Conservation (phyloP, 2,888 invertebrate genomes). For the Lamproptera curius region DNA sequence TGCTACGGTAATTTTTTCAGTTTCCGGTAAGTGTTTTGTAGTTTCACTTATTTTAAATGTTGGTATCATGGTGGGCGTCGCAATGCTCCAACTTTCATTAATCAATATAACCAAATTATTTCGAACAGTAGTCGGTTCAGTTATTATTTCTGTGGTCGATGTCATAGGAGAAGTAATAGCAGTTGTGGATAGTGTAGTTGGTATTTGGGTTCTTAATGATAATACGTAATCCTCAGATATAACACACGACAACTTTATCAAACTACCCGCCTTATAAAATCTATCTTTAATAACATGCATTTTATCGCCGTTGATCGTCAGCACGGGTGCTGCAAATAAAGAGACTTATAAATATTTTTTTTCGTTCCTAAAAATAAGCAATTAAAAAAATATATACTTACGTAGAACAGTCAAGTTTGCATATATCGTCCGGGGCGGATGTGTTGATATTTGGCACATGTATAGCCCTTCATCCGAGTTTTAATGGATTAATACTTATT, state of each 20-base stretch:
- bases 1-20: constrained; percentile 45
- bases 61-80: constrained; percentile 64
- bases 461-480: constrained; percentile 85
- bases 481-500: constrained; percentile 83
- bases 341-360: not conserved
- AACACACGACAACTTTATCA: constrained; percentile 82
- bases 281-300: constrained; percentile 83
- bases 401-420: constrained; percentile 86
- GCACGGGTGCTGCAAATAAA: constrained; percentile 81
- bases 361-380: constrained; percentile 9
- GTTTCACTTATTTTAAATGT: constrained; percentile 68
- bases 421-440: constrained; percentile 86
- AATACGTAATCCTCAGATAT: constrained; percentile 65
- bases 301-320: constrained; percentile 84
- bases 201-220: constrained; percentile 47
- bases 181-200: constrained; percentile 42
- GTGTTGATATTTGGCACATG: constrained; percentile 90
- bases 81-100: constrained; percentile 74
- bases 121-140: constrained; percentile 65
- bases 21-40: constrained; percentile 43
- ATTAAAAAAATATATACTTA: constrained; percentile 55
- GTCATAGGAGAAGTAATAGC: constrained; percentile 48
- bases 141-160: constrained; percentile 63
- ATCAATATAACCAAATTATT: constrained; percentile 72
- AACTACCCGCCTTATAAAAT: constrained; percentile 86